Conservation (phyloP, 2,888 invertebrate species). For the Cerceris rybyensis region DNA sequence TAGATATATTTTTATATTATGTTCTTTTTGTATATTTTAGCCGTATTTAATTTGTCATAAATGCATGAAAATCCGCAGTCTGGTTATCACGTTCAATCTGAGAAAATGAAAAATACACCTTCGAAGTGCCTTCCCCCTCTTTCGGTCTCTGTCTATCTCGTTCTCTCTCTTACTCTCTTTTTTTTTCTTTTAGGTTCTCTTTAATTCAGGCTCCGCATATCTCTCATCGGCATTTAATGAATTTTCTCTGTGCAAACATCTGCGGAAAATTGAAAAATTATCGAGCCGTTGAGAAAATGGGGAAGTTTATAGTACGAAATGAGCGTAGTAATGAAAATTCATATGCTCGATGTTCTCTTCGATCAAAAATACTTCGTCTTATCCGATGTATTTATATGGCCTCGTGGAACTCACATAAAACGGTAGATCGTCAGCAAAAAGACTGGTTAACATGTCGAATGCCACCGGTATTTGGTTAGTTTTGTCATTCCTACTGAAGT, state of each 20-base stretch:
- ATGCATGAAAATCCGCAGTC: too few species aligned
- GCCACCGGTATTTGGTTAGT: too few species aligned
- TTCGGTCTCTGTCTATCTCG: not conserved
- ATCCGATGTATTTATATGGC: not conserved
- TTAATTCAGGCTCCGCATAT: slow-evolving; percentile 20
- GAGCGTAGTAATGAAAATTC: slow-evolving; percentile 26
- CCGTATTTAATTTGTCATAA: too few species aligned
- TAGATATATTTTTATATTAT: too few species aligned
- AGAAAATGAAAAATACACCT: slow-evolving; percentile 55
- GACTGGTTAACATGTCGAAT: too few species aligned
- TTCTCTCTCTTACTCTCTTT: not conserved
- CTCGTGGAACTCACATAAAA: too few species aligned
- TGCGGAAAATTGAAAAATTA: slow-evolving; percentile 52
- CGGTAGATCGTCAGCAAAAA: too few species aligned
- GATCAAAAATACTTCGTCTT: slow-evolving; percentile 5
- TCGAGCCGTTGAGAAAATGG: slow-evolving; percentile 21
- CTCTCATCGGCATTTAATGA: slow-evolving; percentile 59
- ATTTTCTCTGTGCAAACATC: slow-evolving; percentile 49
- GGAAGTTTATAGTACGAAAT: slow-evolving; percentile 7
- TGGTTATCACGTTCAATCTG: slow-evolving; percentile 25
- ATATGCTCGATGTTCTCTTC: slow-evolving; percentile 3
- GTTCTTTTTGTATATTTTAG: too few species aligned
- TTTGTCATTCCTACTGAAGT: too few species aligned
- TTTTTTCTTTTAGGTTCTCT: not conserved
- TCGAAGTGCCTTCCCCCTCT: not conserved